These are phyloP conservation scores for Boloria euphrosyne DNA, from an alignment of 2,888 invertebrate species.

Conservation along the genomic window DNA sequence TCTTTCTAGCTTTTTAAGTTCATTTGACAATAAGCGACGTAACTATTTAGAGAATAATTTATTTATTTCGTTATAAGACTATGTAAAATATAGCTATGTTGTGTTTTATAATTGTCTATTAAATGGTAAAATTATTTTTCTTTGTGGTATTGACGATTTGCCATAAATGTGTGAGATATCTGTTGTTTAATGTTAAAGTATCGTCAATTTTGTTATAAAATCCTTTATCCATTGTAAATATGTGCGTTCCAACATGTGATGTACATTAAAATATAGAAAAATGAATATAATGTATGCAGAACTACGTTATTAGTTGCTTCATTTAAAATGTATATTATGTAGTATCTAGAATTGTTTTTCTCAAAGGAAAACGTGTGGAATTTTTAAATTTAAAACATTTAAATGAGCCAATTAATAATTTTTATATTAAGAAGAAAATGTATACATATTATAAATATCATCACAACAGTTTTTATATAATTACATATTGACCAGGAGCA, in stretches of 20 bases:
- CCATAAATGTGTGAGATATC: conserved; percentile 79
- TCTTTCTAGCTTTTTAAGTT: conserved; percentile 58
- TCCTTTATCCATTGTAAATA: conserved; percentile 64
- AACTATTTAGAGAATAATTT: conserved; percentile 72
- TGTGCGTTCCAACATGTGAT: conserved; percentile 57
- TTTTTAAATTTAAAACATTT: conserved; percentile 5
- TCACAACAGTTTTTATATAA: conserved; percentile 54
- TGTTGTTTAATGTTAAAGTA: conserved; percentile 66
- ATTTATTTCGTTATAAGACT: conserved; percentile 80
- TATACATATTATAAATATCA: conserved; percentile 44
- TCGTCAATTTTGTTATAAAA: conserved; percentile 54
- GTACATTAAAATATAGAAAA: conserved; percentile 51
- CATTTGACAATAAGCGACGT: conserved; percentile 79
- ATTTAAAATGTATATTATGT: conserved; percentile 19
- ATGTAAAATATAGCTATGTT: conserved; percentile 78
- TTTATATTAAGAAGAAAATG: conserved; percentile 38
- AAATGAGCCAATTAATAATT: conserved; percentile 8
- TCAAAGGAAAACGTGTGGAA: conserved; percentile 16
- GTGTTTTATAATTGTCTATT: conserved; percentile 79
- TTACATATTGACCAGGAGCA: conserved; percentile 48
- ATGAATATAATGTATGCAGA: conserved; percentile 42
- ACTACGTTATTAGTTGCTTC: background rate
- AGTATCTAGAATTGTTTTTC: conserved; percentile 12
- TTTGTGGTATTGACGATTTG: conserved; percentile 72
- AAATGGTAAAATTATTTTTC: conserved; percentile 60